Evolutionary conservation across 1,140 invertebrate genomes (phyloP), one percentile per base, ranked within the genome.

Genomic region (Conus betulinus): DNA sequence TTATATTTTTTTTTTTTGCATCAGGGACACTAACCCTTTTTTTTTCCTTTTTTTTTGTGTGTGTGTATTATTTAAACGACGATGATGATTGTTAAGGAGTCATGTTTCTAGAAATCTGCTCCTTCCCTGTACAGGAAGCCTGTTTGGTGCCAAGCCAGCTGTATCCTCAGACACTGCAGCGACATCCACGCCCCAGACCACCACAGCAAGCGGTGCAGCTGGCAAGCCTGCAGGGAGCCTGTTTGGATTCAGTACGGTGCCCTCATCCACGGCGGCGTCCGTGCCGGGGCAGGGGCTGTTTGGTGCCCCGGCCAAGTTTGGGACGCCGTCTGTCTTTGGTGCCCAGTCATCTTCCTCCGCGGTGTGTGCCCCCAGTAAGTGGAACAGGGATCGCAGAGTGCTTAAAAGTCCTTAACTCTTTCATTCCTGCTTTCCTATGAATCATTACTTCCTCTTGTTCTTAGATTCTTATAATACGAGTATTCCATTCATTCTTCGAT

Each of bases 261-360:
- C 89, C 17, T 15, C n/a, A 23, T 27, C 83, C 67, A 51, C 55
- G 76, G 67, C 67, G 67, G 82, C 67, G 23, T 71, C 67, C n/a
- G 63, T 55, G 20, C n/a, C 82, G 0, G 57, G 82, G n/a, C 5
- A 20, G 5, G 82, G 83, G n/a, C 20, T 86, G 71, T 87, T 88
- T 89, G 89, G 88, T 20, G 76, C 71, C n/a, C 25, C 88, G 84
- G 17, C 84, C n/a, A 87, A 84, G n/a, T 89, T 84, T 63, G 82
- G 57, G 2, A 13, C 82, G 5, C 15, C 52, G 53, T 84, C 82
- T 2, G 13, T 71, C 11, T 71, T 71, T 20, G 67, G 67, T n/a
- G 67, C 13, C 13, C 67, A 71, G 67, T 20, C 20, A 23, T 8
- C 8, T 8, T 17, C 52, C 55, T n/a, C 82, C 5, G 53, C 55